phyloP scores from a whole-genome alignment of 2,888 invertebrate genomes.

The Leptopterna dolabrata region DNA sequence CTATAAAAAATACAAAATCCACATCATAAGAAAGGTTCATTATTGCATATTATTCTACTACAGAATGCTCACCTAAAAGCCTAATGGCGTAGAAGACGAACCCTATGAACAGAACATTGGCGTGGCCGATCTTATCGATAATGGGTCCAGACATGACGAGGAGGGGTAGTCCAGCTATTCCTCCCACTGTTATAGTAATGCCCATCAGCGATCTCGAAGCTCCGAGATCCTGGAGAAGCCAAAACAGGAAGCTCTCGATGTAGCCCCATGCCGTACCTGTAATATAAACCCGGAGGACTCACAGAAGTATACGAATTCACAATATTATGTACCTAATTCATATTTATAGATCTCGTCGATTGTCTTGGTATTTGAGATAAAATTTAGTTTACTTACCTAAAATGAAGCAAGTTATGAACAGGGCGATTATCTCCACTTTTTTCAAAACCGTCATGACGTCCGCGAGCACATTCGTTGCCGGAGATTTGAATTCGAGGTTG shows the following conservation, averaged over 20 bases:
- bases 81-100: conserved; percentile 81
- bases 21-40: too few species aligned
- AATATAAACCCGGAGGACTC: too few species aligned
- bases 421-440: conserved; percentile 77
- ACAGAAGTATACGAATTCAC: not conserved
- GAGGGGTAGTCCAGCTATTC: conserved; percentile 79
- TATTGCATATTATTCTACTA: too few species aligned
- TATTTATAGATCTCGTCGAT: too few species aligned
- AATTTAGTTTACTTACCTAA: conserved; percentile 71
- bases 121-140: conserved; percentile 78
- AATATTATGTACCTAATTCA: too few species aligned
- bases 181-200: conserved; percentile 82
- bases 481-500: conserved; percentile 80
- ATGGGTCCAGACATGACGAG: conserved; percentile 82
- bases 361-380: not conserved
- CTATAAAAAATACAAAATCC: too few species aligned
- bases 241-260: conserved; percentile 84
- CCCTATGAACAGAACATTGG: conserved; percentile 81
- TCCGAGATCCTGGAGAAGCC: conserved; percentile 82
- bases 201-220: conserved; percentile 83
- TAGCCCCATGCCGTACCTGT: conserved; percentile 85
- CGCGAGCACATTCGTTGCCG: conserved; percentile 76
- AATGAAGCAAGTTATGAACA: conserved; percentile 79
- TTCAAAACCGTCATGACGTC: conserved; percentile 77
- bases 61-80: conserved; percentile 71